A percentile compares a stretch with the other conserved stretches of the same genome.
phyloP scores from a whole-genome alignment of 2,797 vertebrate species.

The Chelmon rostratus region DNA sequence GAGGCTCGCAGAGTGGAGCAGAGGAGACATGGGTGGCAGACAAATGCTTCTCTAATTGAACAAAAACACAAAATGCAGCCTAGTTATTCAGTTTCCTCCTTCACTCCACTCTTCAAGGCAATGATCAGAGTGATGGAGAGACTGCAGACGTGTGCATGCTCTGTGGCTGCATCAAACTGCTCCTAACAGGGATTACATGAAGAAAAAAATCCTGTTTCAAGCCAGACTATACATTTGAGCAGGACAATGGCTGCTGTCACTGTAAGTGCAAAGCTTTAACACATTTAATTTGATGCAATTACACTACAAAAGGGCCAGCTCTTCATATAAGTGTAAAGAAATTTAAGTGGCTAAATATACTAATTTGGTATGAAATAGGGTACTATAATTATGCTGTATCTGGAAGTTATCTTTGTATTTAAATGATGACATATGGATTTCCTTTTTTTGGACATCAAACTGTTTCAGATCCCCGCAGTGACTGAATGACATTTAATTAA shows the following conservation, averaged over 20 bases:
- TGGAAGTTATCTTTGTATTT: constrained; percentile 72
- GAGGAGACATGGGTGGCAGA: constrained; percentile 85
- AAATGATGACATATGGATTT: constrained; percentile 79
- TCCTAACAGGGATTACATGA: constrained; percentile 31
- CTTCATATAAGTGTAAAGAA: constrained; percentile 50
- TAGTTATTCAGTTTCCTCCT: constrained; percentile 69
- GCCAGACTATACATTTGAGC: constrained; percentile 13
- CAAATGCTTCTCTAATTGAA: constrained; percentile 86
- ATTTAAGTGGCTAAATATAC: constrained; percentile 77
- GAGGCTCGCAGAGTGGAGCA: constrained; percentile 78
- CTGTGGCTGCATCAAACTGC: constrained; percentile 10
- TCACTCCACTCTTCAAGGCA: constrained; percentile 73
- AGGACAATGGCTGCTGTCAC: constrained; percentile 32
- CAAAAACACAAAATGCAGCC: constrained; percentile 79
- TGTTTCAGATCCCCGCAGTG: constrained; percentile 74
- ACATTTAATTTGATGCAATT: constrained; percentile 62
- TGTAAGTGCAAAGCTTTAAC: constrained; percentile 36
- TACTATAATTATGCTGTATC: constrained; percentile 76
- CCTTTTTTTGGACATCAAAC: constrained; percentile 76
- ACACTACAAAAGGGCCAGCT: constrained; percentile 53
- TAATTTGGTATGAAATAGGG: constrained; percentile 82
- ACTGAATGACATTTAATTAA: constrained; percentile 83
- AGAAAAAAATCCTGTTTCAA: background rate
- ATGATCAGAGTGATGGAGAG: constrained; percentile 67
- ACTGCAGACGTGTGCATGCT: constrained; percentile 43